These are phyloP conservation scores for Mythimna loreyi DNA, from an alignment of 2,888 invertebrate species.

Conservation along the genomic window DNA sequence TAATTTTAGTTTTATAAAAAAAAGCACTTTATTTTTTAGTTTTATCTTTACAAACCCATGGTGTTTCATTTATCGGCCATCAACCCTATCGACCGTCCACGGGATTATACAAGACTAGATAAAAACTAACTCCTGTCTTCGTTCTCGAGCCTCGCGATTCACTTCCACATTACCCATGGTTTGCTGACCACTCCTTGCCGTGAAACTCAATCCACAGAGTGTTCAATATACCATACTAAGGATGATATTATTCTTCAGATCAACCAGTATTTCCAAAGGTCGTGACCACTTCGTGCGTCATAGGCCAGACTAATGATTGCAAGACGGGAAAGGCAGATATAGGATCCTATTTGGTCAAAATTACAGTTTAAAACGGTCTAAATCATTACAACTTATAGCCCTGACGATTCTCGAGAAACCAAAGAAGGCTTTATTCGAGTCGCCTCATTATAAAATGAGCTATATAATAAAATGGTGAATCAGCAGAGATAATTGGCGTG, in stretches of 20 bases:
- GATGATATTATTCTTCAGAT: background rate
- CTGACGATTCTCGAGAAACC: conserved; percentile 12
- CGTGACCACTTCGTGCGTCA: background rate
- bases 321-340: background rate
- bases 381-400: background rate
- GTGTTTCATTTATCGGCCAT: too few species aligned
- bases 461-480: conserved; percentile 64
- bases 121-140: too few species aligned
- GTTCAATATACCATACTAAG: too few species aligned
- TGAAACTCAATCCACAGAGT: too few species aligned
- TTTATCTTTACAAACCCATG: too few species aligned
- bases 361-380: background rate
- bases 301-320: background rate
- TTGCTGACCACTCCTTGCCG: too few species aligned
- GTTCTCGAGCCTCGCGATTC: too few species aligned
- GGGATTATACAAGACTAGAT: too few species aligned
- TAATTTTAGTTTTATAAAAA: too few species aligned
- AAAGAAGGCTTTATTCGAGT: conserved; percentile 40
- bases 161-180: too few species aligned
- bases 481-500: conserved; percentile 64
- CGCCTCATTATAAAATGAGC: conserved; percentile 54
- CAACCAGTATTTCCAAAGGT: background rate
- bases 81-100: too few species aligned
- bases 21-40: too few species aligned
- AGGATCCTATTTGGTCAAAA: background rate